Conservation (phyloP, 2,888 invertebrate genomes). For the Drosophila pseudotalamancana region DNA sequence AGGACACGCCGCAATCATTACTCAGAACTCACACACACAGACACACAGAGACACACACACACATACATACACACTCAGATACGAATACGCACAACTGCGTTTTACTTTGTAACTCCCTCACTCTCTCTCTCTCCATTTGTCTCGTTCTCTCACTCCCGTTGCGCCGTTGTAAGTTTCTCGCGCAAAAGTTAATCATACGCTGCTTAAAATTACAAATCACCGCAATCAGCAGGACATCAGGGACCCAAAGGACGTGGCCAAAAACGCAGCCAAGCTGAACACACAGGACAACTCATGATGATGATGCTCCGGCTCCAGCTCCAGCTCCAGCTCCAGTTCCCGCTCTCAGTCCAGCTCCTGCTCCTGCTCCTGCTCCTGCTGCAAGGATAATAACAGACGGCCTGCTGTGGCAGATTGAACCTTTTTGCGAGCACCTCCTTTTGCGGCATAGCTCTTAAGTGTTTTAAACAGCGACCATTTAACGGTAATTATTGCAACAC, state of each 20-base stretch:
- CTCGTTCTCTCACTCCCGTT: not conserved
- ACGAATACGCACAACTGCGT: not conserved
- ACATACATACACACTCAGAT: not conserved
- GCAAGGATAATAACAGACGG: slow-evolving; percentile 66
- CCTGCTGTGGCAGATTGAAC: slow-evolving; percentile 58
- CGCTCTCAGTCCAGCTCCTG: slow-evolving; percentile 12
- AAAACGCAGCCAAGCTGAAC: slow-evolving; percentile 27
- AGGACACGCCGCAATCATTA: slow-evolving; percentile 52
- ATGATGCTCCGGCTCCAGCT: slow-evolving; percentile 2
- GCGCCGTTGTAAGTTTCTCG: slow-evolving; percentile 14
- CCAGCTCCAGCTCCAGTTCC: slow-evolving; percentile 1
- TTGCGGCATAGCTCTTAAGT: slow-evolving; percentile 54
- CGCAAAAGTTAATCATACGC: slow-evolving; percentile 73
- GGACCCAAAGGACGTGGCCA: slow-evolving; percentile 22
- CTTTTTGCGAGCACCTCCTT: slow-evolving; percentile 35
- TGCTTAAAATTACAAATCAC: slow-evolving; percentile 76
- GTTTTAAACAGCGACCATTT: slow-evolving; percentile 78
- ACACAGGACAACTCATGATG: slow-evolving; percentile 10
- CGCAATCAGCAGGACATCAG: slow-evolving; percentile 63
- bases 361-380: slow-evolving; percentile 13
- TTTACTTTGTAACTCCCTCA: slow-evolving; percentile 3
- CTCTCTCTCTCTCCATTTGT: not conserved
- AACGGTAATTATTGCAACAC: slow-evolving; percentile 78
- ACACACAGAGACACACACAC: not conserved
- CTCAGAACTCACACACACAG: slow-evolving; percentile 26